Evolutionary conservation across 2,113 vertebrate species (phyloP).

Genomic region (Scortum barcoo): DNA sequence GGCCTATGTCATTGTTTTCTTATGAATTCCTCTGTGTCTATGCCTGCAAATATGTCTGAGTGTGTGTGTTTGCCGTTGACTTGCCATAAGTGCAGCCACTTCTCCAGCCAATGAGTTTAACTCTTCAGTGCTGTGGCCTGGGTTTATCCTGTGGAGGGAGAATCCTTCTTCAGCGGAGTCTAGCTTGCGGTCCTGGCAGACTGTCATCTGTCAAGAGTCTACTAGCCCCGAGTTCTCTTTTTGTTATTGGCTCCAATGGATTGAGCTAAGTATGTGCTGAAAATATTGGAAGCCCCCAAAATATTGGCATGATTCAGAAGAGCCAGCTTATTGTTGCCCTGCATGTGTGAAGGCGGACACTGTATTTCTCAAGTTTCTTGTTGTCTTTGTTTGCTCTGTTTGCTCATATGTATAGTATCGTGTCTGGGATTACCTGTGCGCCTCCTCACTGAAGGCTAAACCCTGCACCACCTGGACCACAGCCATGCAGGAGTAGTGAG

Average conservation of each 20-base stretch:
- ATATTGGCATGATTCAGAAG: slow-evolving; percentile 62
- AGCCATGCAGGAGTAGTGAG: slow-evolving; percentile 33
- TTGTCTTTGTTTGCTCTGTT: slow-evolving; percentile 10
- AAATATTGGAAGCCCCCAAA: slow-evolving; percentile 65
- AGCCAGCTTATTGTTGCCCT: slow-evolving; percentile 50
- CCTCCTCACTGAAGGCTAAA: slow-evolving; percentile 6
- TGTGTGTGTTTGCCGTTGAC: slow-evolving; percentile 31
- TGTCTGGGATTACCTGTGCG: slow-evolving; percentile 18
- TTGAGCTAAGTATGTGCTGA: slow-evolving; percentile 60
- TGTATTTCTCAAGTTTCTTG: not conserved
- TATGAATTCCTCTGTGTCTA: slow-evolving; percentile 28
- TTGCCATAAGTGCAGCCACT: slow-evolving; percentile 50
- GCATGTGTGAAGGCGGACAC: slow-evolving; percentile 23
- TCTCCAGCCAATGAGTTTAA: slow-evolving; percentile 56
- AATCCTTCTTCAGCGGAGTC: slow-evolving; percentile 56
- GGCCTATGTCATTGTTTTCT: slow-evolving; percentile 37
- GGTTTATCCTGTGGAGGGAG: slow-evolving; percentile 56
- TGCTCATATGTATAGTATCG: not conserved
- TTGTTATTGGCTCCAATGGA: slow-evolving; percentile 59
- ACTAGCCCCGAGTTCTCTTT: slow-evolving; percentile 60
- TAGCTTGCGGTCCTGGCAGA: slow-evolving; percentile 68
- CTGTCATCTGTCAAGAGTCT: slow-evolving; percentile 58
- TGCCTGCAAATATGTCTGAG: slow-evolving; percentile 25
- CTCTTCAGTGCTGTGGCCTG: slow-evolving; percentile 43
- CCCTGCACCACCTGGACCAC: slow-evolving; percentile 29